Conservation (phyloP, 1,140 invertebrate species). For the Drosophila pseudoobscura region DNA sequence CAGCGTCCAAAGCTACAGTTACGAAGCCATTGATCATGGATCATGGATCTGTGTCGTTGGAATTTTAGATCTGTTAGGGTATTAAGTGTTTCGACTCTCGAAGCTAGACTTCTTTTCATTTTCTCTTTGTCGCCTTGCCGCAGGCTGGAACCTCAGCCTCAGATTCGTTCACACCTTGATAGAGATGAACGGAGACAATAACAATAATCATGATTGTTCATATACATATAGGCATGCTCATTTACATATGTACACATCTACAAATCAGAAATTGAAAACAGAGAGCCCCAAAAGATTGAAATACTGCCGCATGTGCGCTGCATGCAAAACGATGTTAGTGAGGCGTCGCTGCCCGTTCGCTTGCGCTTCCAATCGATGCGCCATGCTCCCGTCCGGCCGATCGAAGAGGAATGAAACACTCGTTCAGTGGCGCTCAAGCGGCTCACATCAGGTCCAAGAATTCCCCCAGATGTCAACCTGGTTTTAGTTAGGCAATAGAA, state of each 20-base stretch:
- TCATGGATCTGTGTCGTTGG: no score
- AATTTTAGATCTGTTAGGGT: no score
- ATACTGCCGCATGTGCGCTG: slow-evolving; percentile 61
- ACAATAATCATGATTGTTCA: slow-evolving; percentile 48
- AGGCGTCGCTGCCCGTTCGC: slow-evolving; percentile 23
- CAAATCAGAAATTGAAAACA: slow-evolving; percentile 17
- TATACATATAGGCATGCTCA: slow-evolving; percentile 23
- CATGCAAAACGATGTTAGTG: slow-evolving; percentile 67
- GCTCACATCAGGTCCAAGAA: slow-evolving; percentile 36
- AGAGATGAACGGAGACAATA: slow-evolving; percentile 63
- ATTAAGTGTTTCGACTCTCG: no score
- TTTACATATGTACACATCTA: slow-evolving; percentile 26
- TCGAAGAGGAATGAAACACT: slow-evolving; percentile 48
- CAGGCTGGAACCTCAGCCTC: slow-evolving; percentile 13
- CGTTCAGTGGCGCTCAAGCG: slow-evolving; percentile 66
- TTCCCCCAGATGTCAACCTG: no score
- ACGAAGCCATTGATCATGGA: no score
- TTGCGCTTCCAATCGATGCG: slow-evolving; percentile 33
- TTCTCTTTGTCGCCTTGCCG: slow-evolving; percentile 29
- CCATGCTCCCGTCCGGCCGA: slow-evolving; percentile 16
- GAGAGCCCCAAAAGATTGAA: slow-evolving; percentile 61
- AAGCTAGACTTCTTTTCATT: not conserved
- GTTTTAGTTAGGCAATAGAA: no score
- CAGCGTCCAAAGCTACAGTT: no score
- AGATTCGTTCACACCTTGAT: slow-evolving; percentile 57